phyloP scores from a whole-genome alignment of 2,797 vertebrate genomes.

The Labroides dimidiatus region DNA sequence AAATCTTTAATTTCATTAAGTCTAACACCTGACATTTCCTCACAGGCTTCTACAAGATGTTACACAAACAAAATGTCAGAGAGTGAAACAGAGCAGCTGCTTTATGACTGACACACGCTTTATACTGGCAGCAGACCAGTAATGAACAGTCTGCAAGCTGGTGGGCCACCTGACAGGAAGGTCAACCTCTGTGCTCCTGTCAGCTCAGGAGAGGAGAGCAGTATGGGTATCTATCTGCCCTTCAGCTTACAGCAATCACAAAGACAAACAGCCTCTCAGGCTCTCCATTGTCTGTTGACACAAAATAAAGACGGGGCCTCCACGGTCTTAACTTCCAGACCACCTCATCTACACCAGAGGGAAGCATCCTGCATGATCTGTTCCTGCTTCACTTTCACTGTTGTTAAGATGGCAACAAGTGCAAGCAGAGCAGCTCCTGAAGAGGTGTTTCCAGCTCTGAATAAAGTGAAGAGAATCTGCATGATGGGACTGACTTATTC shows the following conservation, averaged over 20 bases:
- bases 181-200: slow-evolving; percentile 31
- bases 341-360: neutral
- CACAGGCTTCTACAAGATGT: neutral
- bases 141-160: slow-evolving; percentile 21
- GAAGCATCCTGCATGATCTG: neutral
- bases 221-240: slow-evolving; percentile 17
- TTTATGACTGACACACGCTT: slow-evolving; percentile 20
- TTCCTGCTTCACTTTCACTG: neutral
- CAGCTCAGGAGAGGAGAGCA: slow-evolving; percentile 12
- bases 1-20: no score
- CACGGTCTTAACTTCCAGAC: neutral
- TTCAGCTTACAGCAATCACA: slow-evolving; percentile 16
- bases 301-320: slow-evolving; percentile 1
- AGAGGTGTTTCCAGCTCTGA: slow-evolving; percentile 11
- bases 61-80: slow-evolving; percentile 1
- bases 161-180: slow-evolving; percentile 23
- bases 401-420: slow-evolving; percentile 16
- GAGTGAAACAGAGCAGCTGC: neutral
- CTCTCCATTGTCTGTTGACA: slow-evolving; percentile 15
- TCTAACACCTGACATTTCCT: neutral
- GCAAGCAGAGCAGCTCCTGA: slow-evolving; percentile 22
- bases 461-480: slow-evolving; percentile 24
- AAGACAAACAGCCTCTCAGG: slow-evolving; percentile 21
- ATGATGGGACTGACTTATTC: slow-evolving; percentile 28
- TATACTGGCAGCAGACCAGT: slow-evolving; percentile 24